Percentiles rank a stretch among this genome's conserved stretches.
Evolutionary conservation across 2,113 vertebrate species (phyloP).

Genomic region (Oncorhynchus clarkii): DNA sequence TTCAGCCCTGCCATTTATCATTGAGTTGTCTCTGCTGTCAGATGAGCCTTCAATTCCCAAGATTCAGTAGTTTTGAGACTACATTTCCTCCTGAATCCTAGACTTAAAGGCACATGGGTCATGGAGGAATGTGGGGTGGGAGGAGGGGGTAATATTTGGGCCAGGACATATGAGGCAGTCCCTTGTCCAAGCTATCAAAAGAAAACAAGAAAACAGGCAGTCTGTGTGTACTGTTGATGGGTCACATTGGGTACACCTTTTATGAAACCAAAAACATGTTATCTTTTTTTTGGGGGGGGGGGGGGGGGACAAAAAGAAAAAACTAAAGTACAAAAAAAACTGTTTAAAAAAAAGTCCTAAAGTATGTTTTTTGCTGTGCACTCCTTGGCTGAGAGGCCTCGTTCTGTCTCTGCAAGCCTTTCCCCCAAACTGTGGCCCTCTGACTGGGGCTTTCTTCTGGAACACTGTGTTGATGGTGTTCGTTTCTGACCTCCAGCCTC

Average conservation of each 20-base stretch:
- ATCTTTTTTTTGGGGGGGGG: constrained; percentile 41
- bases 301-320: constrained; percentile 63
- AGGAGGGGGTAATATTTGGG: too few species aligned
- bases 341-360: constrained; percentile 53
- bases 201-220: too few species aligned
- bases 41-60: constrained; percentile 10
- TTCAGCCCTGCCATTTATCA: constrained; percentile 42
- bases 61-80: too few species aligned
- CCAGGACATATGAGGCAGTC: constrained; percentile 2
- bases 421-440: constrained; percentile 41
- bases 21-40: too few species aligned
- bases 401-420: constrained; percentile 43
- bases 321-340: constrained; percentile 57
- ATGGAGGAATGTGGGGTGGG: constrained; percentile 45
- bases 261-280: constrained; percentile 81
- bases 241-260: constrained; percentile 77
- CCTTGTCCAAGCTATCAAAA: constrained; percentile 22
- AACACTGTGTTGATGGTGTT: constrained; percentile 66
- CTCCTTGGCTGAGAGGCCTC: constrained; percentile 72
- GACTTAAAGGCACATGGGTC: background rate
- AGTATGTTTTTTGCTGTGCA: constrained; percentile 70
- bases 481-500: constrained; percentile 60
- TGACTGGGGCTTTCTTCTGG: constrained; percentile 70
- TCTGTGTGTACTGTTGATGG: constrained; percentile 65
- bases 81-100: constrained; percentile 8